Evolutionary conservation across 2,113 vertebrate genomes (phyloP).

Genomic region (Procapra przewalskii): DNA sequence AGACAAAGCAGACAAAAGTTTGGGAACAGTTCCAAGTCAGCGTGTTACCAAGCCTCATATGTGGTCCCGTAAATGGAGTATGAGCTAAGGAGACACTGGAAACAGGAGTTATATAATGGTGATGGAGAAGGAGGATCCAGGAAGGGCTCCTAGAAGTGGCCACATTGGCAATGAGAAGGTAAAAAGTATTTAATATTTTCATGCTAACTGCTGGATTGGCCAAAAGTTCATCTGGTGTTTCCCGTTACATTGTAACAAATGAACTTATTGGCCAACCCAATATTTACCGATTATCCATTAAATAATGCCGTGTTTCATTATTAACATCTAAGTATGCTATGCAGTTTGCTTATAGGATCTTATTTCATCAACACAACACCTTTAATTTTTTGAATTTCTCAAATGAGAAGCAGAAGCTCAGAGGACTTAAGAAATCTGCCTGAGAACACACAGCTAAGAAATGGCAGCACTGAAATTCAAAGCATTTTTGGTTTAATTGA

Average conservation of each 20-base stretch:
- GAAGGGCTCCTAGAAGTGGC: not conserved
- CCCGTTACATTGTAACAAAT: not conserved
- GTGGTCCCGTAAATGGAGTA: not conserved
- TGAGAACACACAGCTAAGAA: not conserved
- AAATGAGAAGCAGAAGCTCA: not conserved
- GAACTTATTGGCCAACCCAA: not conserved
- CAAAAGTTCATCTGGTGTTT: not conserved
- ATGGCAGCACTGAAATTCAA: not conserved
- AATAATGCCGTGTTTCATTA: not conserved
- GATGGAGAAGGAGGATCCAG: too few species aligned
- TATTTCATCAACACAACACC: not conserved
- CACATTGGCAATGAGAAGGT: not conserved
- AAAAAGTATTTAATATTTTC: not conserved
- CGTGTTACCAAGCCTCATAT: not conserved
- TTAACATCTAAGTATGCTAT: not conserved
- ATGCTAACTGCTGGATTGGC: not conserved
- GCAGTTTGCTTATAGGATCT: not conserved
- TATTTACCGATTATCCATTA: not conserved
- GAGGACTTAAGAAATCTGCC: not conserved
- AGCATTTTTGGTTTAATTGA: not conserved
- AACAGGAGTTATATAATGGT: not conserved
- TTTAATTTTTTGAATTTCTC: not conserved
- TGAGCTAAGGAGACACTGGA: not conserved
- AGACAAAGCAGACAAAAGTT: not conserved
- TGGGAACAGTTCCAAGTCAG: not conserved